Percentiles rank a stretch among this genome's conserved stretches.
Evolutionary conservation across 1,140 invertebrate species (phyloP).

Genomic region (Steinernema khuongi): DNA sequence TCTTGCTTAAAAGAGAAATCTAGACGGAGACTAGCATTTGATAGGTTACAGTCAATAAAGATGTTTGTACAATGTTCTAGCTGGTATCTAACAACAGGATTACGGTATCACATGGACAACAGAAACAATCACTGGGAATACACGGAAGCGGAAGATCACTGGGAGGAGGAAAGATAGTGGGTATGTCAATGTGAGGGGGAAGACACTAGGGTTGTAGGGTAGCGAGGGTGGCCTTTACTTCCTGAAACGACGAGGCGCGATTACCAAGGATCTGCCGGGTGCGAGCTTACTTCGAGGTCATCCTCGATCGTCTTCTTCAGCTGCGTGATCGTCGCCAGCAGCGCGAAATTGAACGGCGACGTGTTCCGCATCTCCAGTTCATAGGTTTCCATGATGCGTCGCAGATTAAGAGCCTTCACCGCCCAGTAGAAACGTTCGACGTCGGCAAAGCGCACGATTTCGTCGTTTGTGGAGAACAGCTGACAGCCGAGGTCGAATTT

Average conservation of each 20-base stretch:
- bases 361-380: conserved; percentile 22
- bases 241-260: conserved; percentile 10
- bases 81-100: background rate
- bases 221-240: conserved; percentile 9
- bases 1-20: too few relatives aligned
- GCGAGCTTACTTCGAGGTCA: conserved; percentile 21
- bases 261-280: conserved; percentile 12
- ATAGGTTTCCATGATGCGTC: conserved; percentile 23
- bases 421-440: conserved; percentile 42
- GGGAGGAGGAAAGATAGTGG: conserved; percentile 3
- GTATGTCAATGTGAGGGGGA: background rate
- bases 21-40: conserved; percentile 6
- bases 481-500: conserved; percentile 41
- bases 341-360: conserved; percentile 19
- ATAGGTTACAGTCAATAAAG: background rate
- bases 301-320: conserved; percentile 26
- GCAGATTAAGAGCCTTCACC: conserved; percentile 32
- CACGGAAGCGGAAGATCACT: background rate
- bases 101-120: too few relatives aligned
- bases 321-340: conserved; percentile 19
- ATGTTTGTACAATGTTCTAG: conserved; percentile 1
- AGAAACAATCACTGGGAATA: too few relatives aligned
- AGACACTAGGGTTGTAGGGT: background rate
- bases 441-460: conserved; percentile 31
- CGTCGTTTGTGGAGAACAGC: conserved; percentile 34